phyloP scores from a whole-genome alignment of 2,797 vertebrate species.

The Clarias platycephalus region DNA sequence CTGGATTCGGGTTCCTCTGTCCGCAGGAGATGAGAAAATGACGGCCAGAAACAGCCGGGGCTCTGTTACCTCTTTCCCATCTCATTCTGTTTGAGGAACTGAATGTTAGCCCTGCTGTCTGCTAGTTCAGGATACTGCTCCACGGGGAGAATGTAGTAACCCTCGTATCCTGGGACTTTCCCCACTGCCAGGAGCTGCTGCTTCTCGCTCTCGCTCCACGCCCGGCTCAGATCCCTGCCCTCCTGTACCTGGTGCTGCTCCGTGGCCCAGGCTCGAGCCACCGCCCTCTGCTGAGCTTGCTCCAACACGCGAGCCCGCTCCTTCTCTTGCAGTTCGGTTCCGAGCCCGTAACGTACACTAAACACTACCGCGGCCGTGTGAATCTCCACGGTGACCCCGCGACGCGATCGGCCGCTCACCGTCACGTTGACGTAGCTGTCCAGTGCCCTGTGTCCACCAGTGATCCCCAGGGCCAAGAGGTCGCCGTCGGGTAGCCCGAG shows the following conservation, averaged over 20 bases:
- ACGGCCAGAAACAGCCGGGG: constrained; percentile 51
- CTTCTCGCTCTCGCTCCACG: constrained; percentile 86
- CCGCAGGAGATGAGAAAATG: constrained; percentile 85
- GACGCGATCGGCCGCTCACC: constrained; percentile 80
- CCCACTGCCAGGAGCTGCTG: constrained; percentile 84
- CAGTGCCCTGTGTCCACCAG: constrained; percentile 79
- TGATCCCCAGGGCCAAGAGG: constrained; percentile 81
- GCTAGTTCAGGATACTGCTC: constrained; percentile 90
- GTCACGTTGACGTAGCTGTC: constrained; percentile 84
- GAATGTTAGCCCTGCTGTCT: constrained; percentile 90
- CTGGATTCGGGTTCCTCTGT: constrained; percentile 80
- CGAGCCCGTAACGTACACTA: constrained; percentile 83
- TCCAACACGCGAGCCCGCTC: constrained; percentile 83
- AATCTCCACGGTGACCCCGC: constrained; percentile 84
- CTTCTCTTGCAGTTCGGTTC: constrained; percentile 79
- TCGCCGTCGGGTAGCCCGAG: constrained; percentile 80
- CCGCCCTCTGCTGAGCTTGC: constrained; percentile 83
- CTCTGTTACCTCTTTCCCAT: constrained; percentile 92
- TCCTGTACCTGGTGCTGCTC: constrained; percentile 83
- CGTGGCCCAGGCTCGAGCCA: constrained; percentile 80
- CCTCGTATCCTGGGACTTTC: constrained; percentile 84
- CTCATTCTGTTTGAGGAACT: constrained; percentile 92
- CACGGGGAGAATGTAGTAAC: constrained; percentile 86
- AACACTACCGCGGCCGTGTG: constrained; percentile 77
- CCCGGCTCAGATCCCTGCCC: constrained; percentile 80